A percentile compares a stretch with the other conserved stretches of the same genome.
Conservation (phyloP, 2,797 vertebrate genomes). For the Pelodytes ibericus region DNA sequence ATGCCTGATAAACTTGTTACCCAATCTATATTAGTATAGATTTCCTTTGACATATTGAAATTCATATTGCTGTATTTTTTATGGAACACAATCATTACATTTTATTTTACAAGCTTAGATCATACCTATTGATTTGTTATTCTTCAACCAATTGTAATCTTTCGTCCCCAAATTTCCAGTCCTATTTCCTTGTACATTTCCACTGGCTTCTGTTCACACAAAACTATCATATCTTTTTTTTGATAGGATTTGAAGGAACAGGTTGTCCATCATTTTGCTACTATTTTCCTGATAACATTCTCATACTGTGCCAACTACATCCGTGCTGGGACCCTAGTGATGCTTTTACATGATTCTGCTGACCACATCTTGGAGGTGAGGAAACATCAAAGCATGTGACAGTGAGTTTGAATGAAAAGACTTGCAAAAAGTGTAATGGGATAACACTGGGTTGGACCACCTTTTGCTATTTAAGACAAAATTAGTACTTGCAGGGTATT, state of each 20-base stretch:
- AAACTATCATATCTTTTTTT: background rate
- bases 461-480: background rate
- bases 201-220: background rate
- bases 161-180: background rate
- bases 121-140: no score
- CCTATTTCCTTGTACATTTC: background rate
- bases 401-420: background rate
- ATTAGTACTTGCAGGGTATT: no score
- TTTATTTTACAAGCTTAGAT: no score
- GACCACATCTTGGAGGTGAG: slow-evolving; percentile 87
- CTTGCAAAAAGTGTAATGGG: background rate
- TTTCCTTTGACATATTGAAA: no score
- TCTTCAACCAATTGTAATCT: slow-evolving; percentile 7
- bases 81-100: no score
- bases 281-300: slow-evolving; percentile 81
- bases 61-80: no score
- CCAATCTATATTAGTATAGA: no score
- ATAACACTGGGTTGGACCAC: background rate
- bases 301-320: slow-evolving; percentile 84
- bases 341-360: slow-evolving; percentile 82
- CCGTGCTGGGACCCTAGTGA: slow-evolving; percentile 79
- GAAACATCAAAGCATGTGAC: background rate
- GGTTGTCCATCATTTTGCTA: slow-evolving; percentile 82
- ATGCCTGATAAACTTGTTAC: no score
- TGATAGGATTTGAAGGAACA: slow-evolving; percentile 87